These are phyloP conservation scores for Phaedon cochleariae DNA, from an alignment of 2,888 invertebrate genomes.

Conservation along the genomic window DNA sequence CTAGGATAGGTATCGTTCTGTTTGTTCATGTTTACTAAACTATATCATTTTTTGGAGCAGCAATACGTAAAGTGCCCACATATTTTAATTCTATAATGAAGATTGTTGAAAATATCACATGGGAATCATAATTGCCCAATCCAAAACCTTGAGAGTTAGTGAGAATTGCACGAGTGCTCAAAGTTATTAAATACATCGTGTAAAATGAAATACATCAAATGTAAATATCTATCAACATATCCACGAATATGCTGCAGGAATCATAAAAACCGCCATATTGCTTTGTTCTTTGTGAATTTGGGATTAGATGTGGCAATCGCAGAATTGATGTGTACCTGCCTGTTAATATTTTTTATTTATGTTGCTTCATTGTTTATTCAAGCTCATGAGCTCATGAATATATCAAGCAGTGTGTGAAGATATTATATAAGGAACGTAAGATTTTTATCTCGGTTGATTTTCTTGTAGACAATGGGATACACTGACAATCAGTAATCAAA, in stretches of 20 bases:
- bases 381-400: not conserved
- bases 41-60: no score
- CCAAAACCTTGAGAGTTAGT: no score
- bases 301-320: not conserved
- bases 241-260: not conserved
- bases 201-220: not conserved
- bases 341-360: not conserved
- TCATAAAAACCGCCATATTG: not conserved
- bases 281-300: not conserved
- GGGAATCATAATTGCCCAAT: no score
- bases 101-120: no score
- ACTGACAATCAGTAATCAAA: not conserved
- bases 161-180: not conserved
- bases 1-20: no score
- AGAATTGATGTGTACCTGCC: not conserved
- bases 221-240: not conserved
- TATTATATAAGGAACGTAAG: not conserved
- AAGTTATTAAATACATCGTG: not conserved
- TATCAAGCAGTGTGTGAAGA: not conserved
- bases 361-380: not conserved
- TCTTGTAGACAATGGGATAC: not conserved
- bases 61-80: no score
- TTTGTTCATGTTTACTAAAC: no score
- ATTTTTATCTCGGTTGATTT: not conserved
- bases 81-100: no score